Base-by-base conservation (phyloP, 2,888 invertebrate species). In the Lissocephala sabroskyi region DNA sequence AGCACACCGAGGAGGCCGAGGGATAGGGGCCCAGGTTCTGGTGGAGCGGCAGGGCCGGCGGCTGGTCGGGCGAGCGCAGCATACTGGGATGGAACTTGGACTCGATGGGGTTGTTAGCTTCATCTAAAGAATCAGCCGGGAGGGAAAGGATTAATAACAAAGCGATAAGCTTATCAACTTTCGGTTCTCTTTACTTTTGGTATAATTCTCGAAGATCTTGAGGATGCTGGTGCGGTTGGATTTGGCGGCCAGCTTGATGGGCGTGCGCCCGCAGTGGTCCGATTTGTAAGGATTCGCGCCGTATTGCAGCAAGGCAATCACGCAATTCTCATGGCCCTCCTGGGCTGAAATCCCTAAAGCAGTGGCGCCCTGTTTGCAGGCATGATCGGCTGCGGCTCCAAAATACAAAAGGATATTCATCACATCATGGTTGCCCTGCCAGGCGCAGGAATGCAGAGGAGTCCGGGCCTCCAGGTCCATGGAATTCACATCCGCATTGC, bases 271-370 rank as follows among this genome's bases (percentile, higher is more conserved):
- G 76, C 94, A 95, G 52, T 93, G 91, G 77, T 94, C 94, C 0
- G 93, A 93, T 74, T 94, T 94, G 71, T 90, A 87, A 0, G 94
- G 95, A 84, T 94, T 93, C 0, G 94, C 95, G 11, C 94, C 94
- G 63, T 94, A 93, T 70, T 93, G 92, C 32, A 93, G 83, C 19
- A 95, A 84, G 78, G 91, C 92, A 49, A 93, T 87, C 0, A 97
- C 97, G 76, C 97, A 97, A 56, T 93, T 92, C 67, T 95, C 95
- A 79, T 97, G 97, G 0, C 97, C 97, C 83, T 97, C 97, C 84
- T 97, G 97, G 0, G 97, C 95, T 0, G 97, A 97, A 49, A 98
- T 97, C 70, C 96, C 93, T 54, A 98, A 86, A 6, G 97, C 96
- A 10, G 97, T 97, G 39, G 97, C 97, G 16, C 97, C 97, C 86